These are phyloP conservation scores for Macrotis lagotis DNA, from an alignment of 2,113 vertebrate species.

Conservation along the genomic window DNA sequence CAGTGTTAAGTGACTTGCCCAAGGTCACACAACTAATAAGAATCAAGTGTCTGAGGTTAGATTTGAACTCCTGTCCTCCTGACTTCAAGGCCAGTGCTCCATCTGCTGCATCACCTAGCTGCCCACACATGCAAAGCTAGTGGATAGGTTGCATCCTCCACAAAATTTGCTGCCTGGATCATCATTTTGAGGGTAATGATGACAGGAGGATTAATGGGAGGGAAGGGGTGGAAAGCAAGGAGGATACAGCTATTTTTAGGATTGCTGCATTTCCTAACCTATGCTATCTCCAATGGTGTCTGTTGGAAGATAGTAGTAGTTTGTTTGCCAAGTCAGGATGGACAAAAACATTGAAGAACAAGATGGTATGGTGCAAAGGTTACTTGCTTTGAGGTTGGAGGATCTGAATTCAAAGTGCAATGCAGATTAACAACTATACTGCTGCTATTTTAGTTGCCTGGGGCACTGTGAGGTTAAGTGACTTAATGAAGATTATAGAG, in stretches of 20 bases:
- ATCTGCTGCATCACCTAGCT: too few relatives aligned
- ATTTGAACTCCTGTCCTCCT: too few relatives aligned
- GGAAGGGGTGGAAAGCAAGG: not conserved
- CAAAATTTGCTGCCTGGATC: not conserved
- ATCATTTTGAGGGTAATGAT: not conserved
- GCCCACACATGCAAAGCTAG: too few relatives aligned
- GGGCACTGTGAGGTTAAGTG: not conserved
- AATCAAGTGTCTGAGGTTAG: too few relatives aligned
- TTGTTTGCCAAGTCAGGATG: not conserved
- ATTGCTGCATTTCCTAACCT: not conserved
- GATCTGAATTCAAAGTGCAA: not conserved
- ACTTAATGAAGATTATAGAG: not conserved
- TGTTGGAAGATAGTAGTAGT: not conserved
- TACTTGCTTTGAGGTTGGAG: not conserved
- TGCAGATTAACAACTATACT: not conserved
- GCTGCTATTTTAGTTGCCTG: not conserved
- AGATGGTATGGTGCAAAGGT: not conserved
- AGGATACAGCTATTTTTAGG: not conserved
- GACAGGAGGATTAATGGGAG: not conserved
- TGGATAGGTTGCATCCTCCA: not conserved
- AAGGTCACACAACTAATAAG: too few relatives aligned
- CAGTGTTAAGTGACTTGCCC: too few relatives aligned
- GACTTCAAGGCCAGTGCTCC: too few relatives aligned
- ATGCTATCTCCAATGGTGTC: not conserved
- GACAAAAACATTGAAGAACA: not conserved